Base-by-base conservation (phyloP, 2,797 vertebrate species). In the Chaetophractus vellerosus region DNA sequence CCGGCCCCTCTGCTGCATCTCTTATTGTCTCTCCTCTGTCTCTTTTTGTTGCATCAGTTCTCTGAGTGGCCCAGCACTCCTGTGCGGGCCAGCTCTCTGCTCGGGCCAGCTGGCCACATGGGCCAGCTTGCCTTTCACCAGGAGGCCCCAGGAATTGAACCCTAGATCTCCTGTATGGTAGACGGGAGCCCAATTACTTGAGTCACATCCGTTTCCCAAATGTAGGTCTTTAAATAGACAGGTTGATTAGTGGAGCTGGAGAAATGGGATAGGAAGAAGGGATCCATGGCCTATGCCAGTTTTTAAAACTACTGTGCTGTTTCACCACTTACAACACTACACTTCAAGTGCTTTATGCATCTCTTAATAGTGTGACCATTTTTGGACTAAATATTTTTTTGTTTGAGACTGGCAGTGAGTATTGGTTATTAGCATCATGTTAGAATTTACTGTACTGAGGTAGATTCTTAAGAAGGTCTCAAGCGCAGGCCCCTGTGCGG, bases 371-470 rank as follows among this genome's bases (percentile, higher is more conserved):
- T 92, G 33, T 21, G 84, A 38, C 38, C 31, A 50, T n/a, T 75
- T 90, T 74, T 59, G 7, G 28, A 23, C 57, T 90, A 61, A 68
- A 33, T 66, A 52, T 57, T n/a, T 85, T 28, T 89, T 88, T 59
- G 48, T 81, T 81, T 86, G 36, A n/a, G 24, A 59, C 36, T 57
- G 45, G 2, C 68, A 48, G 9, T 48, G 61, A 90, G 26, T 90
- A 57, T 50, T 80, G 59, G 28, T 85, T 90, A 41, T 91, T 48
- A 91, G 24, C 75, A 61, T 69, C 75, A 9, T 79, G 16, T 76
- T 94, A 69, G 79, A 93, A 50, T 91, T 92, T 74, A 52, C 48
- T 90, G 19, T 90, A 64, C 16, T 86, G 11, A n/a, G n/a, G n/a
- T 94, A 84, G 48, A 81, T 69, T 93, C 66, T 88, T 75, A 89